Conservation (phyloP, 2,888 invertebrate genomes). For the Yponomeuta malinellus region DNA sequence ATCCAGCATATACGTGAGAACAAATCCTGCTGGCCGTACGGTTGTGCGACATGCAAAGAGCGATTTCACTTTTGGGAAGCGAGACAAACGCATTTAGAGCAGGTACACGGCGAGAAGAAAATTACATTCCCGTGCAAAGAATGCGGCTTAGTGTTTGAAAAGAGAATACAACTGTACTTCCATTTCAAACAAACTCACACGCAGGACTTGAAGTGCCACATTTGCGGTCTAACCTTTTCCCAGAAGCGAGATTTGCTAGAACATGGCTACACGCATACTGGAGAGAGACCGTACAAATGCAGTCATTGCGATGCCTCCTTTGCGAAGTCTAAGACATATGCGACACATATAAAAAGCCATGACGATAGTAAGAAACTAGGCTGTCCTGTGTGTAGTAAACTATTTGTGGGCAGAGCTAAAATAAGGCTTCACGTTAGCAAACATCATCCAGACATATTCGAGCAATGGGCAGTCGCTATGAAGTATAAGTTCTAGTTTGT, state of each 20-base stretch:
- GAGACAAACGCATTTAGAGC: slow-evolving; percentile 17
- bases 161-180: slow-evolving; percentile 16
- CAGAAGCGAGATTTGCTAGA: slow-evolving; percentile 13
- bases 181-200: slow-evolving; percentile 21
- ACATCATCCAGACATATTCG: slow-evolving; percentile 7
- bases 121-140: slow-evolving; percentile 18
- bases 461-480: not conserved
- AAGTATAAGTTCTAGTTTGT: no score
- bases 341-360: slow-evolving; percentile 14
- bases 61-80: slow-evolving; percentile 15
- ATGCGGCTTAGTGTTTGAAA: slow-evolving; percentile 19
- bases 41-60: slow-evolving; percentile 18
- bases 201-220: slow-evolving; percentile 20
- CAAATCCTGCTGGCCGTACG: slow-evolving; percentile 18
- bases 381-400: not conserved
- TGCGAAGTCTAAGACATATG: not conserved
- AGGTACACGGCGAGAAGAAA: slow-evolving; percentile 18
- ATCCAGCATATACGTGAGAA: slow-evolving; percentile 17
- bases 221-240: slow-evolving; percentile 15
- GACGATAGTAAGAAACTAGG: slow-evolving; percentile 7
- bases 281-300: slow-evolving; percentile 14
- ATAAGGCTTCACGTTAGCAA: not conserved
- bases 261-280: slow-evolving; percentile 18
- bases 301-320: not conserved
- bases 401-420: not conserved